Conservation (phyloP, 2,888 invertebrate genomes). For the Argyra leucocephala region DNA sequence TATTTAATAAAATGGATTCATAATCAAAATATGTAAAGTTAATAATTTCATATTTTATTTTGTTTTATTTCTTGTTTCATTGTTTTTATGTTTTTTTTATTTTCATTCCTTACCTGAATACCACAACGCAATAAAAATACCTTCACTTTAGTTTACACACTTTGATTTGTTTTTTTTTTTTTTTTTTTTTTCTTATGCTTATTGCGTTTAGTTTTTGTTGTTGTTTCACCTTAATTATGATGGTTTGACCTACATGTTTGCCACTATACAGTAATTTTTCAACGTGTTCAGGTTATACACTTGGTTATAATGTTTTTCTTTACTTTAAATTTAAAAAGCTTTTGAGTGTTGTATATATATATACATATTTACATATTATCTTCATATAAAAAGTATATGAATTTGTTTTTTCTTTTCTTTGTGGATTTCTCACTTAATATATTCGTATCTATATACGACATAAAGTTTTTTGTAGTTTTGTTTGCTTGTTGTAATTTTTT, state of each 20-base stretch:
- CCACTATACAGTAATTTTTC: neutral
- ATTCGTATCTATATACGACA: too few species aligned
- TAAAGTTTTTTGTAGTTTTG: too few species aligned
- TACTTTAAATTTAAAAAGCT: neutral
- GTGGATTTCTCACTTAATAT: neutral
- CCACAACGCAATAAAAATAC: neutral
- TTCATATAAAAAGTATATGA: too few species aligned
- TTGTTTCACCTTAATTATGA: conserved; percentile 1
- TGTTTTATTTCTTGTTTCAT: neutral
- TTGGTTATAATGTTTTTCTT: too few species aligned
- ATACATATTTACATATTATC: too few species aligned
- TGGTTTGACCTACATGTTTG: conserved; percentile 3
- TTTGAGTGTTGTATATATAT: neutral
- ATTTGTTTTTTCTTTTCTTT: neutral
- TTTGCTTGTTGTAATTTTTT: neutral
- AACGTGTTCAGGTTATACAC: neutral
- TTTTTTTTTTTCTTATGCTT: too few species aligned
- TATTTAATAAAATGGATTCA: neutral
- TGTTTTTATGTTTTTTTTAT: neutral
- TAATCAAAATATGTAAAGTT: neutral
- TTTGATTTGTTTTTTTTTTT: too few species aligned
- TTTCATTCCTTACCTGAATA: neutral
- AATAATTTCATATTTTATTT: neutral
- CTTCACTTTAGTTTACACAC: neutral
- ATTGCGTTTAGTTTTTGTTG: neutral